Evolutionary conservation across 1,140 invertebrate species (phyloP).

Genomic region (Adelges cooleyi): DNA sequence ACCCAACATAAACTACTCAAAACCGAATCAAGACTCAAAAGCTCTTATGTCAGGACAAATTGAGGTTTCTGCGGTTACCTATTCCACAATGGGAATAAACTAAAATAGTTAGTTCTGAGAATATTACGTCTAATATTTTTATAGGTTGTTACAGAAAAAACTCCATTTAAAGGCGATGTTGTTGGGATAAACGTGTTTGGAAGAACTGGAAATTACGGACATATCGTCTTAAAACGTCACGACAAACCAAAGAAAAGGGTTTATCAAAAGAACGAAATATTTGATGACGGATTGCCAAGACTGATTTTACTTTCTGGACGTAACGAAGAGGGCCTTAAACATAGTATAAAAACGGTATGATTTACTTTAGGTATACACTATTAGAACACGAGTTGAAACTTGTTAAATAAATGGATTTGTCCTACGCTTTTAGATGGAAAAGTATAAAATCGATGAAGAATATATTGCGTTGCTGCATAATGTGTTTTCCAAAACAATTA

Average conservation of each 20-base stretch:
- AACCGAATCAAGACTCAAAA: conserved; percentile 42
- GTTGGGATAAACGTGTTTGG: conserved; percentile 51
- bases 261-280: conserved; percentile 28
- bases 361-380: too few relatives aligned
- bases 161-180: conserved; percentile 39
- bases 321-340: conserved; percentile 52
- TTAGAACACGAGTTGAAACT: too few relatives aligned
- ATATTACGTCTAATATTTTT: not conserved
- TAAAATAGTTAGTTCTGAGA: conserved; percentile 33
- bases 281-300: conserved; percentile 39
- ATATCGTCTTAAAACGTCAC: conserved; percentile 41
- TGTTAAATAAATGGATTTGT: too few relatives aligned
- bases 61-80: conserved; percentile 41
- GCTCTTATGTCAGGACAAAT: conserved; percentile 43
- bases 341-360: not conserved
- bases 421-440: conserved; percentile 34
- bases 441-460: conserved; percentile 45
- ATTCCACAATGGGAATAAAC: conserved; percentile 50
- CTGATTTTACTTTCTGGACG: conserved; percentile 51
- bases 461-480: conserved; percentile 44
- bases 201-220: conserved; percentile 50
- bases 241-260: conserved; percentile 28
- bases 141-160: conserved; percentile 44
- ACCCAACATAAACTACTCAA: conserved; percentile 56
- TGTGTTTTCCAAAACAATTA: conserved; percentile 38